Evolutionary conservation across 2,797 vertebrate species (phyloP).

Genomic region (Amblyopsis hoosieri): DNA sequence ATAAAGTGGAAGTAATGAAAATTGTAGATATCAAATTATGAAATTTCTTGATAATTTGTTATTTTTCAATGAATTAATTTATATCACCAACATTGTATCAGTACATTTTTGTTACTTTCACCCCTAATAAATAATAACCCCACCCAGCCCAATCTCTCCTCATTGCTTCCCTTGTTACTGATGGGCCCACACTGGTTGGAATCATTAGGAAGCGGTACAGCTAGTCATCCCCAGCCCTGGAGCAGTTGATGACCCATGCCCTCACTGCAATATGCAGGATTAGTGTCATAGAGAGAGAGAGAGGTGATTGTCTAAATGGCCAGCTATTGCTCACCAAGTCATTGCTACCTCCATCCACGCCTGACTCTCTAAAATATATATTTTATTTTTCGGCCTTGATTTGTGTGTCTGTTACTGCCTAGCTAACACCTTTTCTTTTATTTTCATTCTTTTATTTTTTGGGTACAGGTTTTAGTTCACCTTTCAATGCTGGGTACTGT

Average conservation of each 20-base stretch:
- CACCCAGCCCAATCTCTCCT: constrained; percentile 6
- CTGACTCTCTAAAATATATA: neutral
- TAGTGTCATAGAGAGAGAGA: constrained; percentile 1
- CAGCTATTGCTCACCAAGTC: neutral
- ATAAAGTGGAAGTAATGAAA: too few relatives aligned
- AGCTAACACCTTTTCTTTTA: neutral
- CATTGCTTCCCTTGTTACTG: constrained; percentile 25
- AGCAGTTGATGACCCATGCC: too few relatives aligned
- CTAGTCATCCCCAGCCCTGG: constrained; percentile 19
- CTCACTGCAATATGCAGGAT: constrained; percentile 22
- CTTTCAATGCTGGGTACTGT: neutral
- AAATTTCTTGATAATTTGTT: too few relatives aligned
- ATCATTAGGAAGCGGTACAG: constrained; percentile 37
- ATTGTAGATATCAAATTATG: too few relatives aligned
- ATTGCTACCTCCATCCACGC: neutral
- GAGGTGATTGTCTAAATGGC: neutral
- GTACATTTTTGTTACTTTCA: too few relatives aligned
- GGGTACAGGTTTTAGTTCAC: neutral
- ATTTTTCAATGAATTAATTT: too few relatives aligned
- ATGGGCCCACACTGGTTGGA: constrained; percentile 51
- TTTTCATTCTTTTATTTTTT: neutral
- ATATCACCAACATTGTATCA: too few relatives aligned
- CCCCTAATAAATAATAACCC: too few relatives aligned
- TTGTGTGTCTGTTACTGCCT: neutral
- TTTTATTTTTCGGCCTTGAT: neutral